phyloP scores from a whole-genome alignment of 2,797 vertebrate genomes.

The Diceros bicornis region DNA sequence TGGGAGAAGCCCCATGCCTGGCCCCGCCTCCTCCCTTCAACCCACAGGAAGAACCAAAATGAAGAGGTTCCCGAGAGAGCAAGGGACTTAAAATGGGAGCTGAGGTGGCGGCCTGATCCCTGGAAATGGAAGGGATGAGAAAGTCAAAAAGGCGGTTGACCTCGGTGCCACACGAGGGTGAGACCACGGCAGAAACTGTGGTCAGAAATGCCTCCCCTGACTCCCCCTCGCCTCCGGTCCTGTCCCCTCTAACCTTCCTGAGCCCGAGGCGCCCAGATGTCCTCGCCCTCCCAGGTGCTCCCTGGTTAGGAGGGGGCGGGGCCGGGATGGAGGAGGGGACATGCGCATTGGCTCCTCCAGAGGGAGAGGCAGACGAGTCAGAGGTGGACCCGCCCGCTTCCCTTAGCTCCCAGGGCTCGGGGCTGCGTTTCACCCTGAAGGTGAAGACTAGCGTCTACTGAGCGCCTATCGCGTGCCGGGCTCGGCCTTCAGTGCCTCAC shows the following conservation, averaged over 20 bases:
- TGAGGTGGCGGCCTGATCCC: accelerated
- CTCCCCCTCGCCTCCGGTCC: accelerated
- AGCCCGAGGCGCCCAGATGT: neutral
- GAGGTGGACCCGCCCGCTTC: neutral
- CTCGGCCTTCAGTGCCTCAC: neutral
- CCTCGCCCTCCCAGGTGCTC: no score
- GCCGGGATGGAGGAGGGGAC: neutral
- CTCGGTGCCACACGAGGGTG: accelerated
- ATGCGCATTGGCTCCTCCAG: neutral
- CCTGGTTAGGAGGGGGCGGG: accelerated
- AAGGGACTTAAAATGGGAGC: neutral
- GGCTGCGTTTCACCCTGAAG: neutral
- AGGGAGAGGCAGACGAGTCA: neutral
- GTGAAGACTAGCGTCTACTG: neutral
- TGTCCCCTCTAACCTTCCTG: neutral
- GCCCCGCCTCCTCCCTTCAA: neutral
- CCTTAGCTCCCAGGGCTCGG: neutral
- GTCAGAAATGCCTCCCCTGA: neutral
- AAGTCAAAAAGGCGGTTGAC: neutral
- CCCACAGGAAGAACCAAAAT: neutral
- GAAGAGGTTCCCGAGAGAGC: neutral
- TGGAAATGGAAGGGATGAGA: neutral
- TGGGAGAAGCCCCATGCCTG: neutral
- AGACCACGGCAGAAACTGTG: accelerated
- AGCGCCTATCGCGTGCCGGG: neutral